phyloP scores from a whole-genome alignment of 2,797 vertebrate species.

The Platalea minor region DNA sequence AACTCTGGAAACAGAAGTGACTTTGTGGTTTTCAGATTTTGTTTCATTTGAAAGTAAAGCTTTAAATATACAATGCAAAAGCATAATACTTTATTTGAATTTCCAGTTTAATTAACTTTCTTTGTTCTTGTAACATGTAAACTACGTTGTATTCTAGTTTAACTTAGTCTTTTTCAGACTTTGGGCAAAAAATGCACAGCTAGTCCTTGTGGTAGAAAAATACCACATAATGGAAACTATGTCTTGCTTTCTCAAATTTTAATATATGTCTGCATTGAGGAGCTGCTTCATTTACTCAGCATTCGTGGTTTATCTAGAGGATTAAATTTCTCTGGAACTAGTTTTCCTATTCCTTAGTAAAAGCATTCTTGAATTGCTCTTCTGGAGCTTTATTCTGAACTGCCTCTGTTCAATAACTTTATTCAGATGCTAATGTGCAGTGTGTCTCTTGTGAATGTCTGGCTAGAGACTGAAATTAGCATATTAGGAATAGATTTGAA shows the following conservation, averaged over 20 bases:
- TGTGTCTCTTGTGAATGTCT: background rate
- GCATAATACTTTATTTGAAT: background rate
- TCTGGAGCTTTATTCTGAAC: constrained; percentile 18
- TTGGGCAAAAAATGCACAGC: background rate
- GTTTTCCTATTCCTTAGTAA: background rate
- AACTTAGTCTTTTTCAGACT: background rate
- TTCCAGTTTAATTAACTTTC: background rate
- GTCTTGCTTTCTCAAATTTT: background rate
- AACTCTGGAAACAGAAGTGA: background rate
- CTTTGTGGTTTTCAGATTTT: background rate
- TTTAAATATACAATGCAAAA: background rate
- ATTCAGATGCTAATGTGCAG: constrained; percentile 13
- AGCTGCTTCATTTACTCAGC: background rate
- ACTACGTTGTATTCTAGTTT: background rate
- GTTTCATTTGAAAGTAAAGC: background rate
- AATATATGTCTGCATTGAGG: background rate
- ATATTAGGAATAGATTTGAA: background rate
- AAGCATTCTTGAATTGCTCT: background rate
- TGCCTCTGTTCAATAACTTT: background rate
- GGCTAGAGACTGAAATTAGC: background rate
- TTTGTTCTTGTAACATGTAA: background rate
- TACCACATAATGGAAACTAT: background rate
- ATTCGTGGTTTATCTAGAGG: background rate
- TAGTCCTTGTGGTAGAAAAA: background rate
- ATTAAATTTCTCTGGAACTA: constrained; percentile 14